Base-by-base conservation (phyloP, 2,113 vertebrate genomes). In the Indicator indicator region DNA sequence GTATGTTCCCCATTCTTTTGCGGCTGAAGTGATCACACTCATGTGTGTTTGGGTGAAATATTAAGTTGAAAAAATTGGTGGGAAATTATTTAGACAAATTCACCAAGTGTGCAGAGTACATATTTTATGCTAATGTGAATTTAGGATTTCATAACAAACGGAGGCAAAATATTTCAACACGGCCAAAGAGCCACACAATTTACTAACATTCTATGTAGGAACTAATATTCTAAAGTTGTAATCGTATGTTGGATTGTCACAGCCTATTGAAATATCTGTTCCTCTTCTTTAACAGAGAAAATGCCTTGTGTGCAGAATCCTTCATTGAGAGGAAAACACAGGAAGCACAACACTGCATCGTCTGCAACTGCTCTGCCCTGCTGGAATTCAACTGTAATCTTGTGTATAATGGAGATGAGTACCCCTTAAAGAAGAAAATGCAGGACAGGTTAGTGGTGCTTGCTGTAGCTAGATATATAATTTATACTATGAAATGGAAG, bases 311-410 rank as follows among this genome's bases (percentile, higher is more conserved):
- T 65, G 88, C 80, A 91, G 70, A 96, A 94, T 93, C 62, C 44
- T 83, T 94, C 83, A 76, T 81, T 83, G 23, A 55, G 90, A 70
- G 92, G 82, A 69, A 83, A 91, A 42, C 65, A 93, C 72, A 94
- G 91, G 84, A 95, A 90, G 81, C 48, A 72, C 16, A 46, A 58
- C 63, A 32, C 28, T 79, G 68, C 86, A 93, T 52, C 78, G 70
- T 86, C 91, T 95, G 73, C 85, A 94, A 16, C 67, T 48, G 71
- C 65, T 89, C 84, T 92, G 75, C 85, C 83, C 83, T 93, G 62
- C 73, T 90, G 77, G 73, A 78, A 69, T 16, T 82, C 67, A 86
- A 72, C 70, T 65, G 58, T 81, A 40, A 80, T 81, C 76, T 72
- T 82, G 77, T 69, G 1, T 32, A 18, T 38, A n/a, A 71, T 56